These are phyloP conservation scores for Hermetia illucens DNA, from an alignment of 1,140 invertebrate genomes.

Conservation along the genomic window DNA sequence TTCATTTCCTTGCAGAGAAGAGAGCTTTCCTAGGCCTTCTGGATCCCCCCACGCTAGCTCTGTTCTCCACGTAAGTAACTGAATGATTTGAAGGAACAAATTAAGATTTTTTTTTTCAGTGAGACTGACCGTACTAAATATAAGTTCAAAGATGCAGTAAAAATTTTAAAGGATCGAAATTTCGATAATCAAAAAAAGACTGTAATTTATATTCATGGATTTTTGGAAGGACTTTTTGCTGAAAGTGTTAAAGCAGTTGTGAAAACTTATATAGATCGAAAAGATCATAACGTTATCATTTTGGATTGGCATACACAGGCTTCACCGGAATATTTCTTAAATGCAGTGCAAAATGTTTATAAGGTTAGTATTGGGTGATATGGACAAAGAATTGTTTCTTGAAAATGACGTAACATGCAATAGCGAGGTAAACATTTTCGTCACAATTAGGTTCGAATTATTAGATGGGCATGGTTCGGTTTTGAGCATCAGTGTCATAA, in stretches of 20 bases:
- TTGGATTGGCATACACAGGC: constrained; percentile 41
- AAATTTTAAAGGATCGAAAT: constrained; percentile 14
- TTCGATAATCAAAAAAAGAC: constrained; percentile 31
- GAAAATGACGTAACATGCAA: background rate
- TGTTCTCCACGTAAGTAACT: too few species aligned
- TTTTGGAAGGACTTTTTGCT: constrained; percentile 32
- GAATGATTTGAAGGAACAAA: too few species aligned
- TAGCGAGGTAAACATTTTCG: constrained; percentile 10
- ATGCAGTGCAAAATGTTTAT: constrained; percentile 31
- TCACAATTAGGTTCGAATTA: too few species aligned
- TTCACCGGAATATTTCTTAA: constrained; percentile 32
- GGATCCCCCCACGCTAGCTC: too few species aligned
- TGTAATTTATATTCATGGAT: constrained; percentile 36
- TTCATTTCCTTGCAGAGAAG: too few species aligned
- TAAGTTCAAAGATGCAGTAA: background rate
- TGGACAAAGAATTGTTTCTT: background rate
- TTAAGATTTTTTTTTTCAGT: too few species aligned
- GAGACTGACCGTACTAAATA: too few species aligned
- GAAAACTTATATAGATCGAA: constrained; percentile 14
- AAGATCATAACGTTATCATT: constrained; percentile 24
- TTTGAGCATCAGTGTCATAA: too few species aligned
- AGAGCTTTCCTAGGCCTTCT: too few species aligned
- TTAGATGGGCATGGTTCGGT: too few species aligned
- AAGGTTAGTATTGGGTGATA: constrained; percentile 19
- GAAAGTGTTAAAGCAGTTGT: constrained; percentile 32